A percentile compares a stretch with the other conserved stretches of the same genome.
phyloP scores from a whole-genome alignment of 2,113 vertebrate species.

The Bubalus kerabau region DNA sequence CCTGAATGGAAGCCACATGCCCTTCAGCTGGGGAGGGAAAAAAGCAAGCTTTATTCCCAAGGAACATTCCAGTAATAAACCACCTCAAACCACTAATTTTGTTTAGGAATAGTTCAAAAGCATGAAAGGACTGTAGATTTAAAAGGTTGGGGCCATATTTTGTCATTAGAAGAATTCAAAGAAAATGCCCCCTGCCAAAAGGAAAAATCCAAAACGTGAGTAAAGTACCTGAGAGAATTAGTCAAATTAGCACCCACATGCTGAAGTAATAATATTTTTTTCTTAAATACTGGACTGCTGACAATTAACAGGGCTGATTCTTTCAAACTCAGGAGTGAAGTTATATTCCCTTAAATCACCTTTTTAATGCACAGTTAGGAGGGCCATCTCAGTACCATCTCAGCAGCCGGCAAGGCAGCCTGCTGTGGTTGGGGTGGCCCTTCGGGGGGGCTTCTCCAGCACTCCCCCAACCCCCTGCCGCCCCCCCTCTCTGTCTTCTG shows the following conservation, averaged over 20 bases:
- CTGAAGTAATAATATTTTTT: neutral
- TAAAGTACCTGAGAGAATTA: neutral
- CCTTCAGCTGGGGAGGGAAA: neutral
- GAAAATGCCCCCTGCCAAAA: neutral
- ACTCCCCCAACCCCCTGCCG: rapidly evolving
- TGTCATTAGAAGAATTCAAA: neutral
- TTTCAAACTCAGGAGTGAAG: neutral
- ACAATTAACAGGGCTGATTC: neutral
- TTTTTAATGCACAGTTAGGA: neutral
- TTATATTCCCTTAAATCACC: neutral
- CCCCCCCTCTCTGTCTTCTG: rapidly evolving
- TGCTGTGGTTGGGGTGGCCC: rapidly evolving
- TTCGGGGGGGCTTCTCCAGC: neutral
- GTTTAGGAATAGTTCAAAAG: neutral
- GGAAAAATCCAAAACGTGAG: neutral
- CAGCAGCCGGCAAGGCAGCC: neutral
- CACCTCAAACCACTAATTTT: neutral
- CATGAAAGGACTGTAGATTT: neutral
- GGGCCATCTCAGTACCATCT: neutral
- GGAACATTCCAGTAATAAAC: neutral
- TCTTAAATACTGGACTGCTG: neutral
- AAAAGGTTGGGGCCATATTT: neutral
- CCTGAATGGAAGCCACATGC: neutral
- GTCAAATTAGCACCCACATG: neutral
- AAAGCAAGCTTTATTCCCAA: neutral